Conservation (phyloP, 2,888 invertebrate species). For the Chrysodeixis includens region DNA sequence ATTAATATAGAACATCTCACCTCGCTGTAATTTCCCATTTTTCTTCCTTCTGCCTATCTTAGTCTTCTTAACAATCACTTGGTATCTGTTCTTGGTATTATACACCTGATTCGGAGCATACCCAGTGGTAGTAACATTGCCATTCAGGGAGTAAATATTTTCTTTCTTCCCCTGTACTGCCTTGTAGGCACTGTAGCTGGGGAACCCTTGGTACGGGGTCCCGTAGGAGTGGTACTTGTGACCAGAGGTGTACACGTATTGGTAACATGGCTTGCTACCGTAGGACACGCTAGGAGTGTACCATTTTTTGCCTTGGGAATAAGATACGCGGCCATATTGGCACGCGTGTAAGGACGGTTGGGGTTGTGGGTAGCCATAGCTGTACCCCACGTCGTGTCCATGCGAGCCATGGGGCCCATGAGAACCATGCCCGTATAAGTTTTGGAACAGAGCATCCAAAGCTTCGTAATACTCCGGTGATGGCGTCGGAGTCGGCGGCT, state of each 20-base stretch:
- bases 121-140: slow-evolving; percentile 59
- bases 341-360: slow-evolving; percentile 39
- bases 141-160: slow-evolving; percentile 64
- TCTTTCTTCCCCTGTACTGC: slow-evolving; percentile 60
- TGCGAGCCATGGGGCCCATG: slow-evolving; percentile 44
- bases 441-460: slow-evolving; percentile 77
- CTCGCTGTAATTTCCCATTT: slow-evolving; percentile 65
- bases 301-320: slow-evolving; percentile 54
- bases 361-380: slow-evolving; percentile 12
- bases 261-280: slow-evolving; percentile 56
- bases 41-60: slow-evolving; percentile 64
- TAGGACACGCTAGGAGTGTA: neutral
- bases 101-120: slow-evolving; percentile 77
- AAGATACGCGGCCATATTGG: slow-evolving; percentile 47
- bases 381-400: slow-evolving; percentile 25
- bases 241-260: slow-evolving; percentile 54
- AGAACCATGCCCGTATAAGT: slow-evolving; percentile 65
- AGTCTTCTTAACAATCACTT: slow-evolving; percentile 78
- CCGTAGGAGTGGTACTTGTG: slow-evolving; percentile 53
- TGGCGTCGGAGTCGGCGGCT: slow-evolving; percentile 79
- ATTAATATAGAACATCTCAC: slow-evolving; percentile 60
- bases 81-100: slow-evolving; percentile 73
- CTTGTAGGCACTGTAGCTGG: slow-evolving; percentile 44
- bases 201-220: slow-evolving; percentile 47
- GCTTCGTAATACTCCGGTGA: slow-evolving; percentile 84